A percentile compares a stretch with the other conserved stretches of the same genome.
phyloP scores from a whole-genome alignment of 2,888 invertebrate genomes.

The Pilophorus perplexus region DNA sequence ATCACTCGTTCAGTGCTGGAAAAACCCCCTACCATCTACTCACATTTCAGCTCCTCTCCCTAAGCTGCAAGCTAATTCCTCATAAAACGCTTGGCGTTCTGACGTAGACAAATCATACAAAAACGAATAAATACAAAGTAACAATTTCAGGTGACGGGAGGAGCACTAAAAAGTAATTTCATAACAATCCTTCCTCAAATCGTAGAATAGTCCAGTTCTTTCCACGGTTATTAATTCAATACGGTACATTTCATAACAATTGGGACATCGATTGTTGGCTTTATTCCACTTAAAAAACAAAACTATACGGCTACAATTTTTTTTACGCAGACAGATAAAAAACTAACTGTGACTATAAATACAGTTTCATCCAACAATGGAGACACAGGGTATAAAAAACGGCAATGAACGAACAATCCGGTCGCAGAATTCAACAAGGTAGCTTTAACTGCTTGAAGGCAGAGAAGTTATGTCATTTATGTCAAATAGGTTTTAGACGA shows the following conservation, averaged over 20 bases:
- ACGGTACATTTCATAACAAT: no score
- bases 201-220: no score
- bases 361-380: slow-evolving; percentile 16
- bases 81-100: no score
- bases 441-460: slow-evolving; percentile 9
- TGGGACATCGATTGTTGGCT: no score
- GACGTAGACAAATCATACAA: no score
- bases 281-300: slow-evolving; percentile 4
- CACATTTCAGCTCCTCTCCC: no score
- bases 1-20: no score
- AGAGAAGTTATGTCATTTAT: background rate
- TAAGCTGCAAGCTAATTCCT: no score
- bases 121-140: no score
- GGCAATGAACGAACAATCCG: slow-evolving; percentile 24
- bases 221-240: no score
- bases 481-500: slow-evolving; percentile 9
- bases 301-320: background rate
- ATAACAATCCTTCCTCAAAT: slow-evolving; percentile 14
- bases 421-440: slow-evolving; percentile 14
- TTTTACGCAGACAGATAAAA: slow-evolving; percentile 1
- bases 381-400: slow-evolving; percentile 15
- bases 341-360: slow-evolving; percentile 21
- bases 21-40: no score
- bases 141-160: background rate
- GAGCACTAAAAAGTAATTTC: background rate